A percentile compares a stretch with the other conserved stretches of the same genome.
phyloP scores from a whole-genome alignment of 2,888 invertebrate genomes.

The Apoda limacodes region DNA sequence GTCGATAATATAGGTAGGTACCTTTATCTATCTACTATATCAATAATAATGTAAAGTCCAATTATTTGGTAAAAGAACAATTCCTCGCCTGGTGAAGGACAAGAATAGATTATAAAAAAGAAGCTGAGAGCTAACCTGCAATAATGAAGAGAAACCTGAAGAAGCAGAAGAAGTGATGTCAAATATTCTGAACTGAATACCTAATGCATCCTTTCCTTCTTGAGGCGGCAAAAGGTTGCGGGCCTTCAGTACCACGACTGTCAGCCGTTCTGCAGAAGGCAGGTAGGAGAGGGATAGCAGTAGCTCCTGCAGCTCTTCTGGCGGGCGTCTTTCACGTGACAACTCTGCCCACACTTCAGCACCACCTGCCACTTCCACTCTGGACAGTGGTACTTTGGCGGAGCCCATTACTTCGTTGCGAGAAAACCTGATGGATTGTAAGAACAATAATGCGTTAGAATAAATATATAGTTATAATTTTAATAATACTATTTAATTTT shows the following conservation, averaged over 20 bases:
- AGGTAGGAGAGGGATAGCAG: conserved; percentile 87
- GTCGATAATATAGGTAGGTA: too few species aligned
- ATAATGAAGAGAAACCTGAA: too few species aligned
- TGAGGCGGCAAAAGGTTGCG: conserved; percentile 83
- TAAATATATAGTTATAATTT: too few species aligned
- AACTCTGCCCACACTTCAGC: conserved; percentile 92
- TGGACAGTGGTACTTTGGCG: conserved; percentile 80
- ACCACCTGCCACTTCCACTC: conserved; percentile 81
- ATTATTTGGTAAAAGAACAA: too few species aligned
- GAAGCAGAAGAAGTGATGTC: too few species aligned
- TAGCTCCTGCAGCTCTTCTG: conserved; percentile 85
- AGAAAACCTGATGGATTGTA: conserved; percentile 83
- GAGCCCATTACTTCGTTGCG: conserved; percentile 91
- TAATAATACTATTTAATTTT: too few species aligned
- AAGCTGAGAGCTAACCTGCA: too few species aligned
- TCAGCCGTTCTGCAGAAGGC: conserved; percentile 88
- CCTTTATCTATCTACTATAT: too few species aligned
- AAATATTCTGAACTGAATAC: conserved; percentile 35
- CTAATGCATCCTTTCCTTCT: conserved; percentile 73
- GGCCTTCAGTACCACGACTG: conserved; percentile 86
- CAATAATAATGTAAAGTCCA: too few species aligned
- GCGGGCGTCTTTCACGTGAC: conserved; percentile 82
- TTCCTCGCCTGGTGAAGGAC: too few species aligned
- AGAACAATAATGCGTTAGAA: too few species aligned
- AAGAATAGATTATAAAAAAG: too few species aligned